phyloP scores from a whole-genome alignment of 2,113 vertebrate genomes.

The Ceyx cyanopectus region DNA sequence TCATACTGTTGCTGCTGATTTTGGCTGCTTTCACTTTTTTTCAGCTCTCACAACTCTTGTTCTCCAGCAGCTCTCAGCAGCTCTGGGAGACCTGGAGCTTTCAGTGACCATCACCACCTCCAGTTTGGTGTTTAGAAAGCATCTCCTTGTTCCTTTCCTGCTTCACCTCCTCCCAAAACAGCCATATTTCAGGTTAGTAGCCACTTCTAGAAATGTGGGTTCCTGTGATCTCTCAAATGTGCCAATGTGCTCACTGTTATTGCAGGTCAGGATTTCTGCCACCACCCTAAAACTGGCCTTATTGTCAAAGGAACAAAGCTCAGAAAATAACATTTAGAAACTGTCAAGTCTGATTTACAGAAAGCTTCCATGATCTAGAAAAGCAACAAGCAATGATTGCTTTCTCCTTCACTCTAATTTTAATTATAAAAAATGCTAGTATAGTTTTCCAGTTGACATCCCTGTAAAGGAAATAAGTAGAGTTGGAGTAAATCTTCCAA shows the following conservation, averaged over 20 bases:
- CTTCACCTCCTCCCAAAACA: neutral
- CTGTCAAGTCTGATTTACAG: slow-evolving; percentile 54
- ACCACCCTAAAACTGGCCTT: neutral
- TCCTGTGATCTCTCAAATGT: neutral
- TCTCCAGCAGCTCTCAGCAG: neutral
- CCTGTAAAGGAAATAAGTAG: slow-evolving; percentile 29
- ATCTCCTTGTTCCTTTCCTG: neutral
- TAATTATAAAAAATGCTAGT: slow-evolving; percentile 55
- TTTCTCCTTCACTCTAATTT: slow-evolving; percentile 56
- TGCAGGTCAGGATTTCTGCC: neutral
- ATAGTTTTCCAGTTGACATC: slow-evolving; percentile 45
- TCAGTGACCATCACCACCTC: accelerated
- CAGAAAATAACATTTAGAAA: slow-evolving; percentile 23
- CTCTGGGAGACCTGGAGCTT: neutral
- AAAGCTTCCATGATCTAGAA: slow-evolving; percentile 43
- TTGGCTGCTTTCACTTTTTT: neutral
- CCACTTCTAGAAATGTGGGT: neutral
- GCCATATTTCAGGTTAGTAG: neutral
- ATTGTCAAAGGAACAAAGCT: slow-evolving; percentile 15
- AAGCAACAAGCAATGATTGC: slow-evolving; percentile 30
- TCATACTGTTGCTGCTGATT: neutral
- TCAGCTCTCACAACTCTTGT: neutral
- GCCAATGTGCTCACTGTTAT: neutral
- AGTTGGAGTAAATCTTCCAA: slow-evolving; percentile 41
- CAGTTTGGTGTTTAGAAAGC: neutral